Conservation (phyloP, 2,797 vertebrate species). For the Sebastiscus albofasciatus region DNA sequence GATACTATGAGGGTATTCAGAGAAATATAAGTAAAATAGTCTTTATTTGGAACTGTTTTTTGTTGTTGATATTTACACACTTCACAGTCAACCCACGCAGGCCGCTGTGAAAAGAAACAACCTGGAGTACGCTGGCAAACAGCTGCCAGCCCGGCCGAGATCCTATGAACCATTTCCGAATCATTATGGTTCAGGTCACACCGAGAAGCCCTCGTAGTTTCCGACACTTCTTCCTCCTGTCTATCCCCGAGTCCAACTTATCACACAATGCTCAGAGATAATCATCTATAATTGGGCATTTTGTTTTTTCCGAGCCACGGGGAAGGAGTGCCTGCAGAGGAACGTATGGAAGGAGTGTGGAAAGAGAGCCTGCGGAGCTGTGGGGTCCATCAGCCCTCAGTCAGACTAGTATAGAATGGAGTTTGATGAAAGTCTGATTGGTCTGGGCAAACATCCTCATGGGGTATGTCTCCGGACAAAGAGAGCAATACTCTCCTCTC, state of each 20-base stretch:
- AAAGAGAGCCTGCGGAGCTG: constrained; percentile 14
- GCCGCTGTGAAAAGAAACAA: neutral
- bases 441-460: constrained; percentile 72
- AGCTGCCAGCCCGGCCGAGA: constrained; percentile 34
- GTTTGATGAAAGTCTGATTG: constrained; percentile 77
- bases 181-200: constrained; percentile 36
- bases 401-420: constrained; percentile 50
- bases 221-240: constrained; percentile 15
- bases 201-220: constrained; percentile 7
- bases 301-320: constrained; percentile 49
- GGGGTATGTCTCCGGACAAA: constrained; percentile 65
- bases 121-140: neutral
- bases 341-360: constrained; percentile 8
- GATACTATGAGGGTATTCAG: neutral
- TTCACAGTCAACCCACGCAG: constrained; percentile 10
- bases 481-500: constrained; percentile 61
- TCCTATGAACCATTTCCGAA: constrained; percentile 37
- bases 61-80: neutral
- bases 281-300: constrained; percentile 65
- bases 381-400: constrained; percentile 31
- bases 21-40: neutral
- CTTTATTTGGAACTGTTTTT: neutral
- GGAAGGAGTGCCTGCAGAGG: constrained; percentile 33
- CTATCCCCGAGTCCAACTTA: constrained; percentile 29
- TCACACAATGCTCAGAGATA: constrained; percentile 56